phyloP scores from a whole-genome alignment of 2,797 vertebrate genomes.

The Heliangelus exortis region DNA sequence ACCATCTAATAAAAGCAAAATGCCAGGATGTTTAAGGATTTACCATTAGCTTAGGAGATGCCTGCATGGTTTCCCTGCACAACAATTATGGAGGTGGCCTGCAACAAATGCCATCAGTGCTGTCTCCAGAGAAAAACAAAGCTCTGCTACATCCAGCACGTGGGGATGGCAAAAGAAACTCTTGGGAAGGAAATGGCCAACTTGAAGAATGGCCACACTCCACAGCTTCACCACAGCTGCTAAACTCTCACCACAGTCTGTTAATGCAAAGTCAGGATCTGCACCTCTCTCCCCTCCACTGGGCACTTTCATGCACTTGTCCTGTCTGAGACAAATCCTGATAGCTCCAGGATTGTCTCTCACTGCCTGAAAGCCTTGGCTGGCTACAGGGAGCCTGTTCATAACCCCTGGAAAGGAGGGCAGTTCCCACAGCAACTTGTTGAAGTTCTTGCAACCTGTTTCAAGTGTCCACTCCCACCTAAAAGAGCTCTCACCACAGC shows the following conservation, averaged over 20 bases:
- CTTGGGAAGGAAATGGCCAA: not conserved
- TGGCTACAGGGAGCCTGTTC: not conserved
- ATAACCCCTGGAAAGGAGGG: not conserved
- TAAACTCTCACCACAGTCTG: not conserved
- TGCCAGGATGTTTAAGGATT: not conserved
- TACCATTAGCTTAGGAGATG: not conserved
- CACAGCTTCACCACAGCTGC: not conserved
- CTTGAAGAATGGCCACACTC: not conserved
- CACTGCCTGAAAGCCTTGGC: rapidly evolving
- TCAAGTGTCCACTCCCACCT: not conserved
- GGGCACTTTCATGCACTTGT: not conserved
- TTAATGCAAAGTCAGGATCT: not conserved
- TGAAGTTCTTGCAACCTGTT: not conserved
- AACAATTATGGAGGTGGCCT: not conserved
- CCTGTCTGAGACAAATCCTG: not conserved
- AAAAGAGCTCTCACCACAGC: not conserved
- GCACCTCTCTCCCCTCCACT: not conserved
- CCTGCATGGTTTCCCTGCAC: not conserved
- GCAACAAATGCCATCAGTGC: not conserved
- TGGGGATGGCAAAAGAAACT: not conserved
- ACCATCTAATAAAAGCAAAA: not conserved
- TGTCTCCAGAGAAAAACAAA: not conserved
- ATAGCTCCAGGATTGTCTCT: not conserved
- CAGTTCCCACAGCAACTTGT: not conserved
- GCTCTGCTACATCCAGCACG: not conserved